phyloP scores from a whole-genome alignment of 2,888 invertebrate genomes.

The Neoscelio sp. region DNA sequence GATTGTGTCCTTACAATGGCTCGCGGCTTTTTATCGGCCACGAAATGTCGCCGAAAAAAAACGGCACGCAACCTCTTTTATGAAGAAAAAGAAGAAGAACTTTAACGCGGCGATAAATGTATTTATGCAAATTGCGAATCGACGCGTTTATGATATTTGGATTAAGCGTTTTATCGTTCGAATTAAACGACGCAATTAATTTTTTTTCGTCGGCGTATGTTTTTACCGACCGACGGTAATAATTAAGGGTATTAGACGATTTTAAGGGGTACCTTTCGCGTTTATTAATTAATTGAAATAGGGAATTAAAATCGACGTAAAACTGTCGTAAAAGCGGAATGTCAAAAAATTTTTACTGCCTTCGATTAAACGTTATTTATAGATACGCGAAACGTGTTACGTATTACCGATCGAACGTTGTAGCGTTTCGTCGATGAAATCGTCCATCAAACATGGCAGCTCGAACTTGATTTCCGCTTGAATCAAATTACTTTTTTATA shows the following conservation, averaged over 20 bases:
- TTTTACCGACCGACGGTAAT: slow-evolving; percentile 43
- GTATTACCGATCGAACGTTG: slow-evolving; percentile 5
- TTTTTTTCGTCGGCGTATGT: slow-evolving; percentile 26
- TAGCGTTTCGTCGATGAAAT: slow-evolving; percentile 2
- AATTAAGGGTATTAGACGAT: slow-evolving; percentile 44
- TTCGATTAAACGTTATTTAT: too few relatives aligned
- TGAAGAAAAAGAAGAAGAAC: not conserved
- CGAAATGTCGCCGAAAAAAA: slow-evolving; percentile 22
- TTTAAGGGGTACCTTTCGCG: slow-evolving; percentile 38
- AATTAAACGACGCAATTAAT: slow-evolving; percentile 48
- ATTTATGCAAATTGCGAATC: slow-evolving; percentile 47
- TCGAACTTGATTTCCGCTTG: slow-evolving; percentile 40
- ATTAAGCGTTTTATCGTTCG: slow-evolving; percentile 47
- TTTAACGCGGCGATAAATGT: slow-evolving; percentile 40
- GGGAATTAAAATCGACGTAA: slow-evolving; percentile 24
- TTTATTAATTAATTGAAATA: slow-evolving; percentile 56
- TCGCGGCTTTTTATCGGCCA: slow-evolving; percentile 25
- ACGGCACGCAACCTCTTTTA: slow-evolving; percentile 14
- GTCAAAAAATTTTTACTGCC: not conserved
- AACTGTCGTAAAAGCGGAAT: slow-evolving; percentile 1
- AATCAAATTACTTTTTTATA: slow-evolving; percentile 51
- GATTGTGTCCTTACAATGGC: slow-evolving; percentile 55
- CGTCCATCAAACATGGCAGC: slow-evolving; percentile 32
- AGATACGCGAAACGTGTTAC: slow-evolving; percentile 1
- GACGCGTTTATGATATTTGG: slow-evolving; percentile 60